Percentiles rank a stretch among this genome's conserved stretches.
Conservation (phyloP, 2,888 invertebrate species). For the Schizotus pectinicornis region DNA sequence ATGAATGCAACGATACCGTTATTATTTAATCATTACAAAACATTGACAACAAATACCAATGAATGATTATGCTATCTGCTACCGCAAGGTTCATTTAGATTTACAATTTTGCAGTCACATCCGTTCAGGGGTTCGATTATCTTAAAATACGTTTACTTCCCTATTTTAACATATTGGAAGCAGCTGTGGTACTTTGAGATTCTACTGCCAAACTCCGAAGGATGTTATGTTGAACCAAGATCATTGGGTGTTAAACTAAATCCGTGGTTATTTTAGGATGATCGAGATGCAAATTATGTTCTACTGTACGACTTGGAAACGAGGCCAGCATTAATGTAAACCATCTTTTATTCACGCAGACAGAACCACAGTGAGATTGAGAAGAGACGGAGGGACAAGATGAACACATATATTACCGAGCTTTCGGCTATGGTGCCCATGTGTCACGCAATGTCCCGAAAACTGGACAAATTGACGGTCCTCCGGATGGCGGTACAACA, state of each 20-base stretch:
- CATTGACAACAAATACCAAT: not conserved
- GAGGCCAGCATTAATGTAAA: slow-evolving; percentile 7
- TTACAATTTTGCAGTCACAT: too few relatives aligned
- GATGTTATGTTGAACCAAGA: too few relatives aligned
- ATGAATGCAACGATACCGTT: slow-evolving; percentile 33
- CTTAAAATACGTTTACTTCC: too few relatives aligned
- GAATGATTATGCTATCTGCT: too few relatives aligned
- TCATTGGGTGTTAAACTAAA: too few relatives aligned
- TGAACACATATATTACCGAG: slow-evolving; percentile 94
- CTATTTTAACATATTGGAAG: too few relatives aligned
- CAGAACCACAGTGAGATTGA: slow-evolving; percentile 98
- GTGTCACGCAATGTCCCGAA: slow-evolving; percentile 92
- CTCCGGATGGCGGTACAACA: slow-evolving; percentile 94
- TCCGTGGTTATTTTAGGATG: too few relatives aligned
- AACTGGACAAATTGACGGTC: slow-evolving; percentile 90
- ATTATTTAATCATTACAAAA: slow-evolving; percentile 39
- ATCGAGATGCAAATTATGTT: too few relatives aligned
- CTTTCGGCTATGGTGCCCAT: slow-evolving; percentile 89
- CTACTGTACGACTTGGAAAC: not conserved
- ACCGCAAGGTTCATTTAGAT: too few relatives aligned
- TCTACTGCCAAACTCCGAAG: too few relatives aligned
- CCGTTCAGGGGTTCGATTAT: too few relatives aligned
- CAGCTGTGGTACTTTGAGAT: too few relatives aligned
- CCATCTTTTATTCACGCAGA: slow-evolving; percentile 59
- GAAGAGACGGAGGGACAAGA: slow-evolving; percentile 92